Conservation (phyloP, 2,797 vertebrate species). For the Liparis tanakae region DNA sequence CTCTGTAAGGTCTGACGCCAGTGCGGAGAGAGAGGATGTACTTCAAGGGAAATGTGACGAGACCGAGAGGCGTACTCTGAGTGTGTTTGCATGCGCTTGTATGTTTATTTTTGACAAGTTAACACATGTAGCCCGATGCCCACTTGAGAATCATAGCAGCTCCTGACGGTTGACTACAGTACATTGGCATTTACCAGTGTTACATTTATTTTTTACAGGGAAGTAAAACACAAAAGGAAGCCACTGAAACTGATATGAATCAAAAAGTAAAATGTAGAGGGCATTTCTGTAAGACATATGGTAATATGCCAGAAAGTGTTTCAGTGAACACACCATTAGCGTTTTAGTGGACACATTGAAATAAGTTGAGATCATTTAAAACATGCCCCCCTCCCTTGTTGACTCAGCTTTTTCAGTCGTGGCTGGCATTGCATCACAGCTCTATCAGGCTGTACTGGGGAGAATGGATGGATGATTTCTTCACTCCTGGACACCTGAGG, state of each 20-base stretch:
- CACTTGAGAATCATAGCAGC: slow-evolving; percentile 42
- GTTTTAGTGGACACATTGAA: background rate
- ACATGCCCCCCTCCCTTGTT: background rate
- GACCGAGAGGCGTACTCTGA: slow-evolving; percentile 24
- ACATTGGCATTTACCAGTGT: slow-evolving; percentile 18
- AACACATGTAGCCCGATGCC: slow-evolving; percentile 44
- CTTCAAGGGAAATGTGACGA: slow-evolving; percentile 48
- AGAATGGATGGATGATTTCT: slow-evolving; percentile 60
- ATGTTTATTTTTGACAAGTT: slow-evolving; percentile 61
- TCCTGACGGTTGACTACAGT: slow-evolving; percentile 9
- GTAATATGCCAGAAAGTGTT: background rate
- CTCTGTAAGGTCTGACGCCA: slow-evolving; percentile 32
- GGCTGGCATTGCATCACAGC: slow-evolving; percentile 53
- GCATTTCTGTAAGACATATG: background rate
- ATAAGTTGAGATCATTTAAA: background rate
- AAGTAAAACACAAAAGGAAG: background rate
- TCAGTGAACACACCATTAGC: background rate
- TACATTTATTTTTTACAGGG: slow-evolving; percentile 2
- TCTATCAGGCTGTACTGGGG: slow-evolving; percentile 51
- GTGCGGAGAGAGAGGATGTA: slow-evolving; percentile 34
- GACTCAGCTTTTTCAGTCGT: slow-evolving; percentile 9
- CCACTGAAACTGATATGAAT: background rate
- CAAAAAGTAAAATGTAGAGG: background rate
- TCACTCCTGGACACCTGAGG: slow-evolving; percentile 68
- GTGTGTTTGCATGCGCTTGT: slow-evolving; percentile 21